These are phyloP conservation scores for Paratilapia polleni DNA, from an alignment of 2,113 vertebrate species.

Conservation along the genomic window DNA sequence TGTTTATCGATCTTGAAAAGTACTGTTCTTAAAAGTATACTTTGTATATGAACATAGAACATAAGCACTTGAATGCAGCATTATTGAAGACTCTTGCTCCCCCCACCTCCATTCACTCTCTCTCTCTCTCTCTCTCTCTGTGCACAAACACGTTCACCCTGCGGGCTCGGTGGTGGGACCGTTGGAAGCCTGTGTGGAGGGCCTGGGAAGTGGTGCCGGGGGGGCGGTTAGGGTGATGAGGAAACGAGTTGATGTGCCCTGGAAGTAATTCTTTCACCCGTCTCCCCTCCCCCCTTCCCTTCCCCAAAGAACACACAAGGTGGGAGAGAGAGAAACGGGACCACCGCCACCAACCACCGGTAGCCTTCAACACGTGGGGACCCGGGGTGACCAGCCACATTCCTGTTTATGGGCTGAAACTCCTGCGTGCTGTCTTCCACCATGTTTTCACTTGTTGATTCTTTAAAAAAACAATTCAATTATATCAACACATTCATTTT, in stretches of 20 bases:
- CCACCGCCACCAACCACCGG: not conserved
- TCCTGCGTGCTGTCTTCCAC: not conserved
- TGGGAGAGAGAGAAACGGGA: constrained; percentile 57
- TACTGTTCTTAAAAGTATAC: not conserved
- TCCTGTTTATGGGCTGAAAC: not conserved
- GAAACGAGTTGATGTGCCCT: constrained; percentile 82
- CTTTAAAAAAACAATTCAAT: not conserved
- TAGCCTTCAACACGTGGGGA: constrained; percentile 67
- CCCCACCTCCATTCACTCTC: constrained; percentile 49
- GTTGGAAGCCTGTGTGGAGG: constrained; percentile 10
- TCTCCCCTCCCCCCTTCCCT: not conserved
- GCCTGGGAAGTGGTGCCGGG: constrained; percentile 31
- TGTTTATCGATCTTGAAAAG: not conserved
- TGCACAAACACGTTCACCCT: constrained; percentile 65
- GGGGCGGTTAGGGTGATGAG: constrained; percentile 66
- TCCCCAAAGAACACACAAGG: constrained; percentile 53
- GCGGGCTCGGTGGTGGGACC: constrained; percentile 18
- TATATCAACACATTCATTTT: not conserved
- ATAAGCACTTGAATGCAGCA: constrained; percentile 56
- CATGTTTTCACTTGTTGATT: not conserved
- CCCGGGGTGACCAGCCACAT: not conserved
- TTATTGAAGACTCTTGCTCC: constrained; percentile 58
- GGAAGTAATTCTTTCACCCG: constrained; percentile 82
- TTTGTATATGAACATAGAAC: not conserved
- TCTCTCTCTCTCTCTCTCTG: not conserved